These are phyloP conservation scores for Eriocheir sinensis DNA, from an alignment of 1,140 invertebrate genomes.

Conservation along the genomic window DNA sequence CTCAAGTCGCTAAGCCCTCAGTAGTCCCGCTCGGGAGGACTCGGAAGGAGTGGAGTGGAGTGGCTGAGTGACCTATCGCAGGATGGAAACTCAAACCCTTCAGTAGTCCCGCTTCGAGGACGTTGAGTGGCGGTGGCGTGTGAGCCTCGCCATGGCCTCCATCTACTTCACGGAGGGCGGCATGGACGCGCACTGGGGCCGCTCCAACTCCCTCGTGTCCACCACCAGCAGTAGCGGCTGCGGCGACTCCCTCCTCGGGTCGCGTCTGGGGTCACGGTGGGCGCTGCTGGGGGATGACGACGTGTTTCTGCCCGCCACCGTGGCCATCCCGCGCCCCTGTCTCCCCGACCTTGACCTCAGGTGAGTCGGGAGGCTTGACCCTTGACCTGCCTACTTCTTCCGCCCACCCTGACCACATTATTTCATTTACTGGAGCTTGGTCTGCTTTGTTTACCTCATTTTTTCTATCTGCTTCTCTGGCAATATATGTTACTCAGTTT, in stretches of 20 bases:
- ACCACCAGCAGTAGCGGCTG: conserved; percentile 17
- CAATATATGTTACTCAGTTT: no score
- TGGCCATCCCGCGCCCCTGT: conserved; percentile 42
- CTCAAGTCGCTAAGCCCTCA: neutral
- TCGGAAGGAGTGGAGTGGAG: neutral
- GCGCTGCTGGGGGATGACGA: conserved; percentile 44
- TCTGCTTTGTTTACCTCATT: no score
- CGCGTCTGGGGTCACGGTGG: conserved; percentile 9
- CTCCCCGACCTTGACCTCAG: conserved; percentile 68
- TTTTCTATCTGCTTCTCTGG: neutral
- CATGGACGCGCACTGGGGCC: neutral
- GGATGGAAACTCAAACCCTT: neutral
- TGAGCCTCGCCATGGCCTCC: neutral
- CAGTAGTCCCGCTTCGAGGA: neutral
- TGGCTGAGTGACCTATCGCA: neutral
- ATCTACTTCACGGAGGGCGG: conserved; percentile 16
- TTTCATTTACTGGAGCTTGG: no score
- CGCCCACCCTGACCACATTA: no score
- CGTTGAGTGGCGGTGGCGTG: neutral
- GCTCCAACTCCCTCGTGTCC: conserved; percentile 40
- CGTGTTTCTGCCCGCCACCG: conserved; percentile 59
- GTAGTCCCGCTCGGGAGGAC: neutral
- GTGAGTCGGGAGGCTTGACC: conserved; percentile 11
- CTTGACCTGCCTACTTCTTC: neutral
- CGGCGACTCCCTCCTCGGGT: conserved; percentile 29